A percentile compares a stretch with the other conserved stretches of the same genome.
phyloP scores from a whole-genome alignment of 2,113 vertebrate genomes.

The Sinocyclocheilus anophthalmus region DNA sequence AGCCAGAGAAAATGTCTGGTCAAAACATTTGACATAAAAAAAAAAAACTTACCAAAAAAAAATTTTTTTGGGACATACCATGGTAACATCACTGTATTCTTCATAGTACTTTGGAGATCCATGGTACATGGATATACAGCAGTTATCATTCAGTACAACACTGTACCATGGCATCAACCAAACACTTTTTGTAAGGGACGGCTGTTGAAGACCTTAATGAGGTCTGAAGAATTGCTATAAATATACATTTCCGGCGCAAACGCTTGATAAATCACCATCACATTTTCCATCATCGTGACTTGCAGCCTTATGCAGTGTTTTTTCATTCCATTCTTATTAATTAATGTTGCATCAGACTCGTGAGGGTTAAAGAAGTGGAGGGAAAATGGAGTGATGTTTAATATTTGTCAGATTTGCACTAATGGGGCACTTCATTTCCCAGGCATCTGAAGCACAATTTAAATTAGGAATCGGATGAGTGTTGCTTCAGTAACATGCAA shows the following conservation, averaged over 20 bases:
- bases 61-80: too few relatives aligned
- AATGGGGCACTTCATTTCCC: conserved; percentile 22
- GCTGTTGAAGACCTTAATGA: background rate
- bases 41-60: too few relatives aligned
- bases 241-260: background rate
- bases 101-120: too few relatives aligned
- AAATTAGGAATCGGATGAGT: background rate
- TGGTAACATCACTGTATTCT: too few relatives aligned
- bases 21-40: background rate
- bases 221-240: background rate
- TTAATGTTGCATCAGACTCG: background rate
- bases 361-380: conserved; percentile 17
- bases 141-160: background rate
- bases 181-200: background rate
- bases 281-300: background rate
- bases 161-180: too few relatives aligned
- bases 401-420: conserved; percentile 28
- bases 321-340: background rate
- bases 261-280: background rate
- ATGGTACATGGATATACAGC: background rate
- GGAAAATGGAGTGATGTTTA: conserved; percentile 13
- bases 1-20: background rate
- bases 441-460: conserved; percentile 10
- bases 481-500: conserved; percentile 30
- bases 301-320: background rate